Evolutionary conservation across 2,113 vertebrate species (phyloP), one percentile per base, ranked within the genome.

Genomic region (Indicator maculatus): DNA sequence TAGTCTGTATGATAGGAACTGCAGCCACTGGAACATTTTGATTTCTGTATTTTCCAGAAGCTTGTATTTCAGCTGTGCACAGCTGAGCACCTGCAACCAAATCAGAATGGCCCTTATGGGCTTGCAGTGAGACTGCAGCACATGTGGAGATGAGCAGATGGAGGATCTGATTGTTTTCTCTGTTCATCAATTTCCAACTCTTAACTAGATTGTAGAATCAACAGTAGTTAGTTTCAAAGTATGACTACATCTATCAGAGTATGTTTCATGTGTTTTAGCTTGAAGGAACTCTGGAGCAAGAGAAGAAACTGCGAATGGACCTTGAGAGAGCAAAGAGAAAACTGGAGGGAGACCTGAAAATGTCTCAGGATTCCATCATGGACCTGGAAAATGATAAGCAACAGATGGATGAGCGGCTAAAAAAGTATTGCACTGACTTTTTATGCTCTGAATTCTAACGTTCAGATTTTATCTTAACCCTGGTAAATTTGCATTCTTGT

Each of bases 241-340:
- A 52, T 36, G 64, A 59, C 50, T 45, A 33, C 15, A 5, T 64
- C 12, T 86, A 93, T 81, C 60, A 64, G n/a, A 67, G 7, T 58
- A 61, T n/a, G 4, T 23, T 91, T 83, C 76, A 38, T 41, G 13
- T 90, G 17, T 53, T 92, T 71, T 91, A 98, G 98, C 97, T 98
- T 5, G 98, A 98, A 93, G 97, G 92, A 60, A 98, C 97, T 55
- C 75, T 99, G 73, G 98, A 99, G 86, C 98, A 98, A 92, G 98
- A 99, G 89, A 98, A 98, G 90, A 98, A 98, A 85, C 83, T 98
- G 41, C 73, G 97, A 65, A 96, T 98, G 72, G 98, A 99, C 92
- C 97, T 98, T 86, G 98, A 99, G 19, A 96, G 98, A 95, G 89
- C 90, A 24, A 98, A 98, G 93, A 97, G 97, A 75, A 98, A 98